Evolutionary conservation across 2,113 vertebrate species (phyloP), one percentile per base, ranked within the genome.

Genomic region (Pimephales promelas): DNA sequence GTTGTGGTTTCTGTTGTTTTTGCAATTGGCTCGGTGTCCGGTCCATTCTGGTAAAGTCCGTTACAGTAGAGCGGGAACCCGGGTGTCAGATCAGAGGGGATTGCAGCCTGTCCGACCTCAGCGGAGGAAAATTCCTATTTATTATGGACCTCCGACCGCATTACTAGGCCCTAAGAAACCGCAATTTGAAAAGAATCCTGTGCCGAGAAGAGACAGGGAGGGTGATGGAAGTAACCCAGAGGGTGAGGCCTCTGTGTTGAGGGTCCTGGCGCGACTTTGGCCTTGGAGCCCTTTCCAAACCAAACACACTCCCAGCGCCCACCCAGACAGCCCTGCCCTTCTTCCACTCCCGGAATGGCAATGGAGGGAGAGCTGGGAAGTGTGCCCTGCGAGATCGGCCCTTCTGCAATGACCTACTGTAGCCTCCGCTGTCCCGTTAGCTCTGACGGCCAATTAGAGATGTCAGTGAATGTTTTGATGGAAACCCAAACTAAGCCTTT

Each of bases 221-320:
- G 52, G 45, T 40, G 31, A 40, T 36, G 75, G 56, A 78, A 78
- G 54, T 26, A 78, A 43, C 75, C 34, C 56, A 78, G 52, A 77
- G 75, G 75, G 56, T 45, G 75, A 80, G 78, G 43, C 85, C 79
- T 79, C 75, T 70, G 76, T 75, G 59, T 80, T 77, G 81, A 85
- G 84, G 75, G 81, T 77, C 82, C 59, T 72, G 57, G 66, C 26
- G 4, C 6, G 43, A 83, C 73, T 87, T 70, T 40, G 52, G 79
- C 84, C 84, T 62, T 71, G 49, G 36, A 76, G 64, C 70, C n/a
- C 31, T 84, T 82, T 90, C 83, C 83, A 87, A 88, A 84, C 61
- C 81, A 86, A 89, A 89, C 87, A 88, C 66, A 28, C 68, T 87
- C 26, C 77, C 43, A 59, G 49, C 34, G 85, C 66, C 73, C 76